A percentile compares a stretch with the other conserved stretches of the same genome.
These are phyloP conservation scores for Puntigrus tetrazona DNA, from an alignment of 2,113 vertebrate species.

Conservation along the genomic window DNA sequence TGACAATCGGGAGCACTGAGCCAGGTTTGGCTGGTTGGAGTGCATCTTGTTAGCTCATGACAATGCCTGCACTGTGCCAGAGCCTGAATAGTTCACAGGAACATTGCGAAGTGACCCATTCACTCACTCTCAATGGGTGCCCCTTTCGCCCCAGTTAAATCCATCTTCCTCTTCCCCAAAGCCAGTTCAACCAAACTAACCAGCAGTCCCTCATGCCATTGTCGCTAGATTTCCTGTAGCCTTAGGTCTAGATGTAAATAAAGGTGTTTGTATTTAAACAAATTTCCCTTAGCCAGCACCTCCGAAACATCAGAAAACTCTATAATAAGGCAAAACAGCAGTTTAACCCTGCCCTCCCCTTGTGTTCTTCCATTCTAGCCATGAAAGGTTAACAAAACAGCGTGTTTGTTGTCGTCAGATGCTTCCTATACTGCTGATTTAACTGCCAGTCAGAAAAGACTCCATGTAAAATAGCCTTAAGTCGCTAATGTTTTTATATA, in stretches of 20 bases:
- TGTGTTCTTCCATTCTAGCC: not conserved
- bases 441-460: not conserved
- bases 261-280: constrained; percentile 25
- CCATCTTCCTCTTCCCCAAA: constrained; percentile 17
- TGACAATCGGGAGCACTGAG: not conserved
- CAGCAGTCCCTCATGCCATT: not conserved
- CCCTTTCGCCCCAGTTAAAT: constrained; percentile 55
- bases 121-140: constrained; percentile 63
- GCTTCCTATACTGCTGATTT: not conserved
- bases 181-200: constrained; percentile 14
- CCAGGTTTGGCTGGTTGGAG: constrained; percentile 53
- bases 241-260: constrained; percentile 3
- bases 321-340: not conserved
- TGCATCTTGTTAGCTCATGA: constrained; percentile 66
- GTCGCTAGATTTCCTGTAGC: not conserved
- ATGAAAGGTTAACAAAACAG: not conserved
- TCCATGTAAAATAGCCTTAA: not conserved
- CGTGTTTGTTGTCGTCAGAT: not conserved
- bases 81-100: constrained; percentile 64
- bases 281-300: constrained; percentile 4
- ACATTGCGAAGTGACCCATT: constrained; percentile 65
- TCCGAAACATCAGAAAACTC: not conserved
- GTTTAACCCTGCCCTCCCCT: not conserved
- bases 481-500: not conserved
- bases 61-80: constrained; percentile 74